Base-by-base conservation (phyloP, 2,888 invertebrate species). In the Lapara coniferarum region DNA sequence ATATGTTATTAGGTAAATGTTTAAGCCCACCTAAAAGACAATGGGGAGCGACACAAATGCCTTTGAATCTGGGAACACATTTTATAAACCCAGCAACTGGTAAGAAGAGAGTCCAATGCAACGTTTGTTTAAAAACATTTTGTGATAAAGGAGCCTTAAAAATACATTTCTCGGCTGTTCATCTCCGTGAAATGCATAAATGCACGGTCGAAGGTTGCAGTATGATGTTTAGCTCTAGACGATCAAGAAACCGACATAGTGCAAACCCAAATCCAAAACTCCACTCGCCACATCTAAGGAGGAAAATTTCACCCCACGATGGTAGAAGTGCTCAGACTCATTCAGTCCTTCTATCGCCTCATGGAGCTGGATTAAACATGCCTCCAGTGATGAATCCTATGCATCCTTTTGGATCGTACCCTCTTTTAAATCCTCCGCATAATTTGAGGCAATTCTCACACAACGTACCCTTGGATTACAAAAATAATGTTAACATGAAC, bases 111-210 rank as follows among this genome's bases (percentile, higher is more conserved):
- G 99, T 99, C 4, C 98, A 99, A 87, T 99, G 99, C 90, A 98
- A 99, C 82, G 98, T 99, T 57, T 99, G 99, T 87, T 94, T 99
- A 73, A 99, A 99, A 93, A 99, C 99, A 16, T 99, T 99, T 93
- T 99, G 99, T 95, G 99, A 99, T 94, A 99, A 99, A 94, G 99
- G 99, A 73, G 99, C 99, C 0, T 95, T 99, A 37, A 99, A 99
- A 93, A 99, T 99, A 10, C 99, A 99, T 89, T 99, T 99, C 86
- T 99, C 99, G 67, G 99, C 99, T 0, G 99, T 99, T 12, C 99
- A 99, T 87, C 92, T 99, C 72, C 96, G 99, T 56, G 99, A 99
- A 94, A 99, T 99, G 99, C 99, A 99, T 91, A 98, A 98, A 91
- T 99, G 99, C 87, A 99, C 99, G 0, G 99, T 99, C 0, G 98